Evolutionary conservation across 2,888 invertebrate species (phyloP).

Genomic region (Tromatobia lineatoria): DNA sequence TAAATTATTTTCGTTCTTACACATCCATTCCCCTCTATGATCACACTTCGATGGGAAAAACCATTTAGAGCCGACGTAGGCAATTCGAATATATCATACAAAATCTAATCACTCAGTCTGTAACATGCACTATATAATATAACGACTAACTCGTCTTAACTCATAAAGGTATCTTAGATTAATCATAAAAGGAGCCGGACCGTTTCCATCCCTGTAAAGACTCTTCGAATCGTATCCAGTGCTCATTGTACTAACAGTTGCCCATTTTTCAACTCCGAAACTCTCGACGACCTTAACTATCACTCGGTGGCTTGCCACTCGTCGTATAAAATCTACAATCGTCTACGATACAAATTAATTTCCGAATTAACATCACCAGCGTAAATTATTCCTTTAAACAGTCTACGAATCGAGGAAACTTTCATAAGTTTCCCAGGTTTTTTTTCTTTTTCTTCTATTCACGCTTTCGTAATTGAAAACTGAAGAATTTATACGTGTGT

Average conservation of each 20-base stretch:
- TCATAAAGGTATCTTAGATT: constrained; percentile 72
- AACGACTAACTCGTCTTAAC: constrained; percentile 68
- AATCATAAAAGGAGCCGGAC: constrained; percentile 75
- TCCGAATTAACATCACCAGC: constrained; percentile 46
- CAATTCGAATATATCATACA: constrained; percentile 67
- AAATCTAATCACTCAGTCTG: constrained; percentile 71
- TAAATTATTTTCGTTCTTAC: constrained; percentile 7
- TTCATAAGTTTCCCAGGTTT: not conserved
- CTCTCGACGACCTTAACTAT: constrained; percentile 61
- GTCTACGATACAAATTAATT: constrained; percentile 67
- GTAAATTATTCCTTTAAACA: constrained; percentile 48
- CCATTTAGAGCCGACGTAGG: constrained; percentile 68
- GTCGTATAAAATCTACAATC: constrained; percentile 76
- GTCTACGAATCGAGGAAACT: constrained; percentile 45
- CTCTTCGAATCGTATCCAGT: constrained; percentile 73
- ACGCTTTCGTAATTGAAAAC: constrained; percentile 1
- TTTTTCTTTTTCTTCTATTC: not conserved
- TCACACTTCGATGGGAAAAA: constrained; percentile 41
- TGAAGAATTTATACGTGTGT: not conserved
- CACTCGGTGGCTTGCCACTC: constrained; percentile 62
- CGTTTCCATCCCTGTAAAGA: constrained; percentile 68
- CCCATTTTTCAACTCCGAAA: constrained; percentile 67
- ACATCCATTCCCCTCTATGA: constrained; percentile 18
- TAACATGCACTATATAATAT: constrained; percentile 67
- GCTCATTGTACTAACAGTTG: constrained; percentile 78